Evolutionary conservation across 2,888 invertebrate species (phyloP), one percentile per base, ranked within the genome.

Genomic region (Sminthurides aquaticus): DNA sequence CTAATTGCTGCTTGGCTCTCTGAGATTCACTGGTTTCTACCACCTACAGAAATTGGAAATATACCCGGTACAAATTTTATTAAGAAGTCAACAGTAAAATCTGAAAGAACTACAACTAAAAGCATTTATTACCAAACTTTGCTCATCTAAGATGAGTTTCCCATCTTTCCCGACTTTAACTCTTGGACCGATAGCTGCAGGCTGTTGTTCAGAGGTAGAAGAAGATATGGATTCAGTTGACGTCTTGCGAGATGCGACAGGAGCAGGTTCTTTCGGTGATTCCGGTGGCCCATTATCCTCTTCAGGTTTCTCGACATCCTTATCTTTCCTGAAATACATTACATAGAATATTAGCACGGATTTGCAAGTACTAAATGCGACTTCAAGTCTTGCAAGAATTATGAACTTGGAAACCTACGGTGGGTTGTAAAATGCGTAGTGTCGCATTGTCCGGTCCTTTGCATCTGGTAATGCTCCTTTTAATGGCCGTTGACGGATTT

Each of bases 161-260:
- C 92, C 93, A 74, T 91, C 87, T 0, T 89, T 87, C 0, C 90
- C 91, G 0, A 94, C 84, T 80, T 90, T 92, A 52, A 94, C 85
- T 79, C 90, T 89, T 0, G 91, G 92, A 0, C 71, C 72, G 5
- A 60, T 29, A 24, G 59, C 43, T n/a, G 24, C 25, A 48, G n/a
- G 11, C 2, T 20, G 34, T 8, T 2, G n/a, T 8, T 43, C 22
- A 56, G 11, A 15, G 5, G 61, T 20, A 5, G 27, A 24, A 18
- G 49, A 49, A 25, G 60, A 20, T 22, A 61, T 27, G 29, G 61
- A 54, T 26, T 61, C 61, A n/a, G 27, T n/a, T 2, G 61, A 61
- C 8, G 22, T 18, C 20, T 52, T 52, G 20, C 52, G 18, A 5
- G 52, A 52, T 15, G 20, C 52, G 8, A 52, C 54, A 28, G 20